Base-by-base conservation (phyloP, 1,140 invertebrate genomes). In the Trichoplusia ni region DNA sequence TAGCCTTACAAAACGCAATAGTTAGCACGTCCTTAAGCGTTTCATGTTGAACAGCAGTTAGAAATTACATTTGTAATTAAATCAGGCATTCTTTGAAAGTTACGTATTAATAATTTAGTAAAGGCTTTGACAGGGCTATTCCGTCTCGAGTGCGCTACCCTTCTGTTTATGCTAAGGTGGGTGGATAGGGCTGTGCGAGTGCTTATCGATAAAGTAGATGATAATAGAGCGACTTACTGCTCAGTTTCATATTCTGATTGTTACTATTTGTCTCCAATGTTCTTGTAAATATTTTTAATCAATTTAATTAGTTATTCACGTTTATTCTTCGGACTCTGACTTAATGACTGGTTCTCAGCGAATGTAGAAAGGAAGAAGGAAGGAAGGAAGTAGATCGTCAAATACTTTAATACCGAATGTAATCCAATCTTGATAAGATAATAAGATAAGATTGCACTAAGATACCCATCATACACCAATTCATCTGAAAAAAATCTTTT, bases 11-110 rank as follows among this genome's bases (percentile, higher is more conserved):
- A 49, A 67, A 67, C 59, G 35, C 37, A 56, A 69, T 61, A 53
- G 63, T 70, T 70, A 58, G 58, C 56, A 64, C 40, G 61, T 58
- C 51, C 47, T 64, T 40, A 58, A 79, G 60, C 66, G 60, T 81
- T 82, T 80, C 84, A 75, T 86, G 84, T 71, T 67, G 71, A 78
- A 69, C 62, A 64, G 79, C 72, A 81, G 77, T 86, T 86, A 75
- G 65, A 79, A 71, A 79, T 70, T 67, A 77, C 73, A 73, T 71
- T 71, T 74, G 75, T 86, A 84, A 84, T 86, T 84, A 86, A 86
- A 84, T 86, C 79, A 74, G 70, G 63, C 76, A 79, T 82, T 78
- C 75, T 81, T 73, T 84, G 66, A 73, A 79, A 75, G 72, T 79
- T 69, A 69, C 59, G 70, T 64, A 77, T 82, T 75, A 80, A 83